Conservation (phyloP, 2,797 vertebrate species). For the Pelodytes ibericus region DNA sequence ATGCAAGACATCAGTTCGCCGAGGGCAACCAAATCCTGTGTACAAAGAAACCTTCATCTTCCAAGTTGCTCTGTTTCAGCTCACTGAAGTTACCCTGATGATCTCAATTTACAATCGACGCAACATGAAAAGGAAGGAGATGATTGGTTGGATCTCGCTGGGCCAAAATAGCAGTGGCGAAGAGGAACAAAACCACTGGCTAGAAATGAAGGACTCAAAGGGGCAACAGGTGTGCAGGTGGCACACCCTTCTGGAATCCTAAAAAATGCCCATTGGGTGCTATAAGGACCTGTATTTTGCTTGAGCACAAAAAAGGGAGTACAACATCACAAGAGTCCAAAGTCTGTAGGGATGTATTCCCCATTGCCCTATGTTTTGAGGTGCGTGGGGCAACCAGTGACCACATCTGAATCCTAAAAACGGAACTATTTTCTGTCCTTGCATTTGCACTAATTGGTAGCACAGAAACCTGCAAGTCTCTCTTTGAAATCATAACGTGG, state of each 20-base stretch:
- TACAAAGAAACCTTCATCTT: slow-evolving; percentile 98
- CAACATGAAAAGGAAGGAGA: slow-evolving; percentile 95
- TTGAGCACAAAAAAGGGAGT: too few relatives aligned
- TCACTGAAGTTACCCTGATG: slow-evolving; percentile 92
- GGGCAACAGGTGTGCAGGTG: slow-evolving; percentile 90
- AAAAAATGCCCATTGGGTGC: too few relatives aligned
- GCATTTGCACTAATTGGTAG: too few relatives aligned
- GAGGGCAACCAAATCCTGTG: slow-evolving; percentile 92
- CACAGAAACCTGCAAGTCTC: too few relatives aligned
- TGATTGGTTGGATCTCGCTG: slow-evolving; percentile 94
- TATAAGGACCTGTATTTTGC: too few relatives aligned
- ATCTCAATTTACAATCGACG: slow-evolving; percentile 90
- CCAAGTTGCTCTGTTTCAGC: slow-evolving; percentile 96
- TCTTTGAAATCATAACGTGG: too few relatives aligned
- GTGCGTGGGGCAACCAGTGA: too few relatives aligned
- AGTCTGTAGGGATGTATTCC: too few relatives aligned
- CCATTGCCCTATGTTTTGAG: too few relatives aligned
- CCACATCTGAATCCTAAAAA: too few relatives aligned
- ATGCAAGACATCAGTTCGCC: slow-evolving; percentile 91
- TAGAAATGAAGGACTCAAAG: slow-evolving; percentile 88
- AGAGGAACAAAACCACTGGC: slow-evolving; percentile 91
- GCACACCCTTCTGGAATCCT: slow-evolving; percentile 91
- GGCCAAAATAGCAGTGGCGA: slow-evolving; percentile 92
- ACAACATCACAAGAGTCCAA: too few relatives aligned
- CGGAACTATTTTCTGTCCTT: too few relatives aligned